Evolutionary conservation across 2,888 invertebrate species (phyloP).

Genomic region (Apamea crenata): DNA sequence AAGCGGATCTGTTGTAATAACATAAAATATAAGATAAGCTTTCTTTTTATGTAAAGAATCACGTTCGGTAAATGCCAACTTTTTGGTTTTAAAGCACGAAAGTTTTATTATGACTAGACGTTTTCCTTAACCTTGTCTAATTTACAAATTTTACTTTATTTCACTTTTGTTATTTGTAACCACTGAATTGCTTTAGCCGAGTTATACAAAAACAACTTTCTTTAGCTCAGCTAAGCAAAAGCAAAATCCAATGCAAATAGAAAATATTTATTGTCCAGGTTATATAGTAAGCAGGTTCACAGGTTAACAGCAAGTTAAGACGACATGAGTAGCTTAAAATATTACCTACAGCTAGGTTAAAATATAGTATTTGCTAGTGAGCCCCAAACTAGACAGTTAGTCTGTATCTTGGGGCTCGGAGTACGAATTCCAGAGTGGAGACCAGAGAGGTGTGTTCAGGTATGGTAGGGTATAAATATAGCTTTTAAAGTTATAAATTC

Average conservation of each 20-base stretch:
- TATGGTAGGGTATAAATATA: neutral
- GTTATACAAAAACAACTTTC: no score
- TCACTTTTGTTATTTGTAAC: neutral
- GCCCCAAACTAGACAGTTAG: no score
- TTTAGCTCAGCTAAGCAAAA: neutral
- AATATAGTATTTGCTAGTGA: no score
- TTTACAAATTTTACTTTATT: neutral
- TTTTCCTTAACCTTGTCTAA: neutral
- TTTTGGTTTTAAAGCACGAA: neutral
- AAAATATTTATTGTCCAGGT: no score
- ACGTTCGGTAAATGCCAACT: constrained; percentile 26
- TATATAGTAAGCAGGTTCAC: no score
- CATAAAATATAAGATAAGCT: constrained; percentile 47
- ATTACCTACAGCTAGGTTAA: no score
- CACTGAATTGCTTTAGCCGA: neutral
- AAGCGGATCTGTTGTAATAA: constrained; percentile 44
- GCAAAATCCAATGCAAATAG: neutral
- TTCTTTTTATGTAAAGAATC: constrained; percentile 44
- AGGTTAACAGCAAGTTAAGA: no score
- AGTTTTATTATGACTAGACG: neutral
- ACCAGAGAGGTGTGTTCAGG: no score
- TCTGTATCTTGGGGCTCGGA: no score
- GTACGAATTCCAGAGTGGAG: no score
- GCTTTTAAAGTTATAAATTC: neutral
- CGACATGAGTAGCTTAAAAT: no score